These are phyloP conservation scores for Desmophyllum pertusum DNA, from an alignment of 92 coral and sea anemone species.

Conservation along the genomic window DNA sequence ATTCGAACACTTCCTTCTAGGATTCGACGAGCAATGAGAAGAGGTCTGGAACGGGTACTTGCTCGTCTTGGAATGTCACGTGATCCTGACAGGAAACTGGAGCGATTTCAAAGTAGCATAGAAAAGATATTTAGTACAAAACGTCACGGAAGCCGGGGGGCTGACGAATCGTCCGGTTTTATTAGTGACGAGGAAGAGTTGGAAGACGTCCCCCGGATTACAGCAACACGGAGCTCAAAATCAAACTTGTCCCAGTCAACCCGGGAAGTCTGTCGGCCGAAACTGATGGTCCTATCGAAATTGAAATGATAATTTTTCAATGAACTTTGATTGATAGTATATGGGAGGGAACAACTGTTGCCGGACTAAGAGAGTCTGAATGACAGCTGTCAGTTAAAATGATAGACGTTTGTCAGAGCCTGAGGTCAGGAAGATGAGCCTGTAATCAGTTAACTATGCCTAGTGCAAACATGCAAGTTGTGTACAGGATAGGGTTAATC, in stretches of 20 bases:
- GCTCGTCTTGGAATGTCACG: constrained; percentile 18
- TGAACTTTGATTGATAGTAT: background rate
- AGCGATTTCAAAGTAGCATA: constrained; percentile 39
- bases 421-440: too few species aligned
- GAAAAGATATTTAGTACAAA: constrained; percentile 18
- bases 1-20: constrained; percentile 44
- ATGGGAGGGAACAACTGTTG: background rate
- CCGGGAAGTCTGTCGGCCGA: constrained; percentile 12
- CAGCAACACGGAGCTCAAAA: constrained; percentile 26
- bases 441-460: too few species aligned
- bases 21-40: constrained; percentile 18
- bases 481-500: background rate
- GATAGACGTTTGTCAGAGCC: background rate
- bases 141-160: constrained; percentile 23
- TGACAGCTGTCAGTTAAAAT: background rate
- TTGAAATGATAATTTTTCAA: constrained; percentile 31
- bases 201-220: constrained; percentile 19
- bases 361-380: background rate
- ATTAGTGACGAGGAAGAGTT: constrained; percentile 35
- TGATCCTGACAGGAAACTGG: constrained; percentile 17
- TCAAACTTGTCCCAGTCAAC: background rate
- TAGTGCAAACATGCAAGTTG: background rate
- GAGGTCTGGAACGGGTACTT: constrained; percentile 10
- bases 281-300: constrained; percentile 32
- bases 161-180: constrained; percentile 39